These are phyloP conservation scores for Noctua janthe DNA, from an alignment of 2,888 invertebrate species.

Conservation along the genomic window DNA sequence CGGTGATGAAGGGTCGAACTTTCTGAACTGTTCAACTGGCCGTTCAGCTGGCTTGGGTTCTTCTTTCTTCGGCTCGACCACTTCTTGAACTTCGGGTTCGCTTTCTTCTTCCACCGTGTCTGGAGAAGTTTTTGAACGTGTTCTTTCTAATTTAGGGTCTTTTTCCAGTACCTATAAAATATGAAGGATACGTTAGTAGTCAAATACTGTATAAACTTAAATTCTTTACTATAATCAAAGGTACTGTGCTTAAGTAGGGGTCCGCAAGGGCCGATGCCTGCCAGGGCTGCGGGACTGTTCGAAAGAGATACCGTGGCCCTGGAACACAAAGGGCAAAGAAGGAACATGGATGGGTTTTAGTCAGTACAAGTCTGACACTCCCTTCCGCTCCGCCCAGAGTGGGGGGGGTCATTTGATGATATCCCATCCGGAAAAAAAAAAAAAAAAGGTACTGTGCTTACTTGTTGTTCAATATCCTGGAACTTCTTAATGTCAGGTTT, in stretches of 20 bases:
- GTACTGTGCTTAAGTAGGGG: too few species aligned
- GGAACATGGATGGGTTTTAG: too few species aligned
- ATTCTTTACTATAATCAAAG: not conserved
- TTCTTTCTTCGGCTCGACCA: slow-evolving; percentile 76
- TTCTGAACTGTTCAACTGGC: slow-evolving; percentile 84
- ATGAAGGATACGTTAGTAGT: not conserved
- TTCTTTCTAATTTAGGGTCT: slow-evolving; percentile 83
- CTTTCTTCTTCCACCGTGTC: slow-evolving; percentile 81
- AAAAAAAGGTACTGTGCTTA: slow-evolving; percentile 64
- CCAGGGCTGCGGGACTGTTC: too few species aligned
- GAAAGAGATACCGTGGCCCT: too few species aligned
- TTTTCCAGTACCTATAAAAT: slow-evolving; percentile 80
- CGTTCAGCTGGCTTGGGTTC: slow-evolving; percentile 80
- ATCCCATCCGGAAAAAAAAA: too few species aligned
- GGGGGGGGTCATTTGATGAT: too few species aligned
- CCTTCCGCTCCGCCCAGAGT: too few species aligned
- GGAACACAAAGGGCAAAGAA: too few species aligned
- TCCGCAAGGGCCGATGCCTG: too few species aligned
- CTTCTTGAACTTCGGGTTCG: slow-evolving; percentile 73
- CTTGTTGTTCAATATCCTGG: slow-evolving; percentile 88
- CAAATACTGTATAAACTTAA: not conserved
- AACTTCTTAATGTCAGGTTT: slow-evolving; percentile 89
- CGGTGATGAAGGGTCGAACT: slow-evolving; percentile 87
- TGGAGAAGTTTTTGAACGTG: slow-evolving; percentile 85
- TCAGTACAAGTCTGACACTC: too few species aligned